A percentile compares a stretch with the other conserved stretches of the same genome.
phyloP scores from a whole-genome alignment of 2,888 invertebrate genomes.

The Andrena fulva region DNA sequence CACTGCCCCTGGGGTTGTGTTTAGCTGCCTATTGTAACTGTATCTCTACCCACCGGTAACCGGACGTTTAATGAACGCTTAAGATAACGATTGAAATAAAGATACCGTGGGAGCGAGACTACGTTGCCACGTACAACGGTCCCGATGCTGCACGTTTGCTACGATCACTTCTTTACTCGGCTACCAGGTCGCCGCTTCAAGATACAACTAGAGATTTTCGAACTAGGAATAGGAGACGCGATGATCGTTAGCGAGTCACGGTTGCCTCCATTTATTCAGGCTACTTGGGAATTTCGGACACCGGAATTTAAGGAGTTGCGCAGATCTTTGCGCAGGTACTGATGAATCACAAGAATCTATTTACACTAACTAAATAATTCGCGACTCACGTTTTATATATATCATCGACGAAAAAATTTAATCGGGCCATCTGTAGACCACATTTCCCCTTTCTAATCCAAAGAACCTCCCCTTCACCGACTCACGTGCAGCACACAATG shows the following conservation, averaged over 20 bases:
- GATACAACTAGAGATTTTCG: conserved; percentile 56
- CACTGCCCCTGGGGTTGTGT: conserved; percentile 38
- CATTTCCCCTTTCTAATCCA: too few species aligned
- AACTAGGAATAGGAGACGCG: conserved; percentile 31
- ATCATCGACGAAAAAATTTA: neutral
- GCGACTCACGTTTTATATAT: too few species aligned
- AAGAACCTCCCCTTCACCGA: neutral
- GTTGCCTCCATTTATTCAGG: conserved; percentile 25
- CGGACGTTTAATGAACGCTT: conserved; percentile 61
- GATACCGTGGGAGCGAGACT: conserved; percentile 54
- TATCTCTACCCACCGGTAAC: conserved; percentile 45
- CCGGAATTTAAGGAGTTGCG: neutral
- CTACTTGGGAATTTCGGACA: conserved; percentile 23
- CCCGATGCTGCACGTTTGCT: conserved; percentile 24
- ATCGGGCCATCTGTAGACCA: neutral
- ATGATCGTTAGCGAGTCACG: conserved; percentile 59
- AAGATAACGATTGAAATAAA: conserved; percentile 62
- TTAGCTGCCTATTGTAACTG: conserved; percentile 50
- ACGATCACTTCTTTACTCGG: conserved; percentile 47
- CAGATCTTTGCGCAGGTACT: neutral
- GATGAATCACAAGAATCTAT: too few species aligned
- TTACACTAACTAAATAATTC: too few species aligned
- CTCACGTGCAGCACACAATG: too few species aligned
- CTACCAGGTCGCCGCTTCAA: conserved; percentile 28
- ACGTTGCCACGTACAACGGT: conserved; percentile 20